phyloP scores from a whole-genome alignment of 2,797 vertebrate species.

The Fundulus diaphanus region DNA sequence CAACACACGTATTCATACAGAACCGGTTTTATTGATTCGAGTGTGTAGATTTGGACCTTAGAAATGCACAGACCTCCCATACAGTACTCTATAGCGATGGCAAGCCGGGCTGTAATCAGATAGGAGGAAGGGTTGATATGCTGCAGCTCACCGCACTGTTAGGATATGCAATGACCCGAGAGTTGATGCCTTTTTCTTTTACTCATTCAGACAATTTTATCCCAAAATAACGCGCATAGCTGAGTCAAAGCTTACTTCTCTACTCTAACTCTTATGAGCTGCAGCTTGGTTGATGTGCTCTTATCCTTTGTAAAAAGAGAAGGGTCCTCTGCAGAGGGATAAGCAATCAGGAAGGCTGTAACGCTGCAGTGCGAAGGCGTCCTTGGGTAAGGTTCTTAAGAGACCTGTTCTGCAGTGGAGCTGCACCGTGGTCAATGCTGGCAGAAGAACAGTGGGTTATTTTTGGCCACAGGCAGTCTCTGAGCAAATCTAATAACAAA shows the following conservation, averaged over 20 bases:
- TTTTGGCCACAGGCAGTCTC: slow-evolving; percentile 42
- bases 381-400: slow-evolving; percentile 31
- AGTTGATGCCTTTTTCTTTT: background rate
- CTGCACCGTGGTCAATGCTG: slow-evolving; percentile 39
- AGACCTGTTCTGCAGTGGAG: slow-evolving; percentile 37
- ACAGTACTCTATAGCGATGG: slow-evolving; percentile 26
- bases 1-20: slow-evolving; percentile 42
- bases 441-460: slow-evolving; percentile 40
- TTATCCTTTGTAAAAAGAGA: slow-evolving; percentile 5
- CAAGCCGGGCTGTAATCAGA: slow-evolving; percentile 19
- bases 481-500: slow-evolving; percentile 34
- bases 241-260: slow-evolving; percentile 10
- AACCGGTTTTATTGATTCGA: slow-evolving; percentile 64
- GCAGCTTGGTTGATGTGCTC: slow-evolving; percentile 1
- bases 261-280: slow-evolving; percentile 4
- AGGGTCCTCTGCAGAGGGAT: slow-evolving; percentile 21
- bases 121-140: slow-evolving; percentile 5
- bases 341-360: slow-evolving; percentile 23
- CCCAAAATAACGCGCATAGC: background rate
- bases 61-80: slow-evolving; percentile 38
- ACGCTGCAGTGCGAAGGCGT: slow-evolving; percentile 30
- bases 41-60: slow-evolving; percentile 55
- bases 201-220: slow-evolving; percentile 6
- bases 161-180: background rate
- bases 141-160: background rate